A percentile compares a stretch with the other conserved stretches of the same genome.
Evolutionary conservation across 2,888 invertebrate species (phyloP).

Genomic region (Drosophila vallismaia): DNA sequence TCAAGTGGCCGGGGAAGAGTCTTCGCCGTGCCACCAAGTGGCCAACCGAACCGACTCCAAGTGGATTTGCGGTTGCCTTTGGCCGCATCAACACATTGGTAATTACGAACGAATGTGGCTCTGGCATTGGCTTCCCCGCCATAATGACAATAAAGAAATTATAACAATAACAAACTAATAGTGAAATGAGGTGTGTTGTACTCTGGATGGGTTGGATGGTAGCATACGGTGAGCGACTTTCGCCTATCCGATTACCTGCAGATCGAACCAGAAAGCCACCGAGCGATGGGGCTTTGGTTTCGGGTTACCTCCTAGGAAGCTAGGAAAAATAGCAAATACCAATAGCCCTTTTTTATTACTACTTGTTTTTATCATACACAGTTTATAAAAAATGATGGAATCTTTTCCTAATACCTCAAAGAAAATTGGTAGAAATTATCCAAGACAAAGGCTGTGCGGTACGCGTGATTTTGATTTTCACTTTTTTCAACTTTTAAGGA

Average conservation of each 20-base stretch:
- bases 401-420: too few relatives aligned
- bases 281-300: slow-evolving; percentile 50
- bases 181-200: slow-evolving; percentile 42
- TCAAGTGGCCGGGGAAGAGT: slow-evolving; percentile 42
- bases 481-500: slow-evolving; percentile 73
- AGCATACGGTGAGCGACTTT: slow-evolving; percentile 55
- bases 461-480: slow-evolving; percentile 75
- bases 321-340: slow-evolving; percentile 1
- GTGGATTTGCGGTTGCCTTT: slow-evolving; percentile 73
- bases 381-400: slow-evolving; percentile 1
- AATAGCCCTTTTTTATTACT: slow-evolving; percentile 26
- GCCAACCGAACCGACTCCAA: slow-evolving; percentile 57
- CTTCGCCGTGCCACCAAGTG: slow-evolving; percentile 57
- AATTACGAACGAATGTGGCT: slow-evolving; percentile 69
- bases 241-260: slow-evolving; percentile 72
- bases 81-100: slow-evolving; percentile 73
- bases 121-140: slow-evolving; percentile 56
- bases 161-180: slow-evolving; percentile 77
- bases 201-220: neutral
- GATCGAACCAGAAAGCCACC: slow-evolving; percentile 13
- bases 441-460: slow-evolving; percentile 14
- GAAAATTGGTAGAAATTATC: too few relatives aligned
- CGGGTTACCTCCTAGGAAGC: slow-evolving; percentile 54
- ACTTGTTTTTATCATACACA: slow-evolving; percentile 3
- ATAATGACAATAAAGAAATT: slow-evolving; percentile 79